Evolutionary conservation across 2,797 vertebrate genomes (phyloP), one percentile per base, ranked within the genome.

Genomic region (Rhynchonycteris naso): DNA sequence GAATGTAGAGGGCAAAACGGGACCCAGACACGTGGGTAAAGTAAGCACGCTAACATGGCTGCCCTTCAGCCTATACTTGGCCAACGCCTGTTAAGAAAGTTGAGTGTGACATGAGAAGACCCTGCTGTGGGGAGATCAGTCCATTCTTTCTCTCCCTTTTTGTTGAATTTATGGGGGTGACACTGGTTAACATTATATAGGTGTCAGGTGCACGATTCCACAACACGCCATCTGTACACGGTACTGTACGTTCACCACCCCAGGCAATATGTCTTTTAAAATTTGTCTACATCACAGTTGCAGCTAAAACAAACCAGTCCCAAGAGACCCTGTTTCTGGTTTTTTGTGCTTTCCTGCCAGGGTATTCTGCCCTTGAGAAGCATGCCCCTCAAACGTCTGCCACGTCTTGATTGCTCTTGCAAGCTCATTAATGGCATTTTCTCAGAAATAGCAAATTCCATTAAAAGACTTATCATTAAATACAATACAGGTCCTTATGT

Each of bases 381-480:
- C 28, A 2, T 8, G 66, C 24, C 66, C 54, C 75, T 43, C 19
- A 7, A 18, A 78, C 74, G 52, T 78, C 92, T 88, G 92, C 82
- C 86, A 10, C 74, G 43, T 88, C 83, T 54, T 88, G 43, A 43
- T 43, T 43, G 72, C 22, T 19, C 88, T 90, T 75, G 61, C 85
- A 92, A 69, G 61, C 86, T 93, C 79, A 91, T 96, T 96, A 94
- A 91, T 89, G 71, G 12, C 90, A 24, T 81, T 93, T 97, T 96
- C 93, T 93, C 93, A 79, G 95, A 97, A 97, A 97, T 96, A 96
- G 93, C 92, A 94, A 96, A 94, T 96, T 96, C 96, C 96, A 97
- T 95, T 96, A 96, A 95, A 95, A 92, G 86, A 61, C 93, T 96
- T 97, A 97, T 96, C 93, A 89, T 94, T 93, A 96, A 96, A 94